phyloP scores from a whole-genome alignment of 1,140 invertebrate species.

The Chlorops oryzae region DNA sequence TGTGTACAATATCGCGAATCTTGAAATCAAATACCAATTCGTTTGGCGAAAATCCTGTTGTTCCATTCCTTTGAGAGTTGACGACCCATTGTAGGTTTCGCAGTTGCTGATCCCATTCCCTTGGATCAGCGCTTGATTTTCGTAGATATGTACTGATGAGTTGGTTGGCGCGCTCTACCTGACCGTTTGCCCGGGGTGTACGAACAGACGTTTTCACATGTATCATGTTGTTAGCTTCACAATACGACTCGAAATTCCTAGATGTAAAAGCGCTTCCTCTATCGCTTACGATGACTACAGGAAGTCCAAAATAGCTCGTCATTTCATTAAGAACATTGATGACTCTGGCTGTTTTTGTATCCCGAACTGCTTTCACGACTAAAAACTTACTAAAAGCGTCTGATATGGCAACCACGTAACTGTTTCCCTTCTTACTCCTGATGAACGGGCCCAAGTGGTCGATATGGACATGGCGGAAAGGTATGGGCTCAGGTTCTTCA shows the following conservation, averaged over 20 bases:
- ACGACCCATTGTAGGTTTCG: conserved; percentile 22
- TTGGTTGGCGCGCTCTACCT: conserved; percentile 30
- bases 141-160: conserved; percentile 14
- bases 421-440: conserved; percentile 36
- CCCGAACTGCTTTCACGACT: conserved; percentile 11
- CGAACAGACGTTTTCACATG: conserved; percentile 14
- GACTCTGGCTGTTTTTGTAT: conserved; percentile 20
- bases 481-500: conserved; percentile 28
- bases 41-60: conserved; percentile 21
- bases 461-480: conserved; percentile 30
- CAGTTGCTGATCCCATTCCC: conserved; percentile 22
- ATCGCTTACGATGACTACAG: conserved; percentile 24
- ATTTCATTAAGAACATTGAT: conserved; percentile 24
- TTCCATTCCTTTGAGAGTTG: conserved; percentile 25
- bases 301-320: conserved; percentile 19
- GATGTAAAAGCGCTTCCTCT: conserved; percentile 16
- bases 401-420: conserved; percentile 48
- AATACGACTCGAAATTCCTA: conserved; percentile 9
- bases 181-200: conserved; percentile 20
- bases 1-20: neutral
- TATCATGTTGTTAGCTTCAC: conserved; percentile 7
- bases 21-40: conserved; percentile 21
- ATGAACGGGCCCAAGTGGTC: conserved; percentile 32
- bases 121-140: conserved; percentile 5
- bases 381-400: conserved; percentile 29